Percentiles rank a stretch among this genome's conserved stretches.
phyloP scores from a whole-genome alignment of 2,888 invertebrate genomes.

The Andrena chrysosceles region DNA sequence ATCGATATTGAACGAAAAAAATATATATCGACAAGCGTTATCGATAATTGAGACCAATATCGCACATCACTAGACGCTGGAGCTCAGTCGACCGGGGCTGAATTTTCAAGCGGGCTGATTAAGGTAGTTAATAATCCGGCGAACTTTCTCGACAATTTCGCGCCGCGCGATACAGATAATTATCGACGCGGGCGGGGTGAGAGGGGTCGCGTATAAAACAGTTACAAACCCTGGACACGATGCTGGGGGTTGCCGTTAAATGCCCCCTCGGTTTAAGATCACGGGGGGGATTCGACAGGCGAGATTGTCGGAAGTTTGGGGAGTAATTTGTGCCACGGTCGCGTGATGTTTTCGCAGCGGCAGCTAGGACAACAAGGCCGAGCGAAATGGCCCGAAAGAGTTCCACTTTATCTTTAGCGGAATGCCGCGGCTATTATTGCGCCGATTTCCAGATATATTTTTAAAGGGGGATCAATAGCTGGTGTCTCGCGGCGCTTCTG shows the following conservation, averaged over 20 bases:
- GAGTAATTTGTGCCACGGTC: slow-evolving; percentile 39
- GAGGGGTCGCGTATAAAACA: not conserved
- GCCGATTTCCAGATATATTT: slow-evolving; percentile 63
- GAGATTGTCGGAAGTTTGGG: not conserved
- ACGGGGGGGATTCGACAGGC: too few relatives aligned
- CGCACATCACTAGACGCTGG: too few relatives aligned
- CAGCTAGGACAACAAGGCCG: slow-evolving; percentile 35
- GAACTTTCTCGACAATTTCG: too few relatives aligned
- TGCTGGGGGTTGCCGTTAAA: slow-evolving; percentile 3
- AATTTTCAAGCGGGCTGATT: too few relatives aligned
- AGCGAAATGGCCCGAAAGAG: slow-evolving; percentile 24
- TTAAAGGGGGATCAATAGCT: slow-evolving; percentile 64
- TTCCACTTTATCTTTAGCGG: slow-evolving; percentile 40
- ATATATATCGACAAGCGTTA: too few relatives aligned
- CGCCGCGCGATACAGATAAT: too few relatives aligned
- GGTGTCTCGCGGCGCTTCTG: slow-evolving; percentile 39
- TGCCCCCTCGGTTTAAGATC: not conserved
- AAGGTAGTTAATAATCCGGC: too few relatives aligned
- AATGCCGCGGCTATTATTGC: slow-evolving; percentile 54
- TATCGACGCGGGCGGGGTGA: too few relatives aligned
- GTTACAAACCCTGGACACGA: not conserved
- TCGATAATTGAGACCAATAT: too few relatives aligned
- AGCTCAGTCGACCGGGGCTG: too few relatives aligned
- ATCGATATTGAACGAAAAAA: too few relatives aligned
- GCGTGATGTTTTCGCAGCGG: slow-evolving; percentile 34